Evolutionary conservation across 30 jellyfish, hydroid and myxozoan genomes (phyloP).

Genomic region (Sanderia malayensis): DNA sequence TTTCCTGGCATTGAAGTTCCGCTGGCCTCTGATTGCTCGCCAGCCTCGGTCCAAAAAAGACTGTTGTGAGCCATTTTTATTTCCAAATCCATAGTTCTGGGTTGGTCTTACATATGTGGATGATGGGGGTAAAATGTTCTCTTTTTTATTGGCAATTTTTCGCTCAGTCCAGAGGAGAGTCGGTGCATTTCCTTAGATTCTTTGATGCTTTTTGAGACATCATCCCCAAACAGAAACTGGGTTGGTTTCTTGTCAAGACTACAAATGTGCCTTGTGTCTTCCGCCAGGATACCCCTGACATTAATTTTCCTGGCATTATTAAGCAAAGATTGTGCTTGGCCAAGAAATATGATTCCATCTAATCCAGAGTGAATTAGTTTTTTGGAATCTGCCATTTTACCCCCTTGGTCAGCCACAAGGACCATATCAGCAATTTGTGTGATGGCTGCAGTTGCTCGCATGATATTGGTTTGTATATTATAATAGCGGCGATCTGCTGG

Average conservation of each 20-base stretch:
- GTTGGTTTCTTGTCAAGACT: constrained; percentile 10
- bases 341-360: neutral
- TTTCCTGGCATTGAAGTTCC: constrained; percentile 7
- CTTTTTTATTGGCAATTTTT: neutral
- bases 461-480: neutral
- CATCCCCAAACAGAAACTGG: constrained; percentile 19
- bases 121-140: constrained; percentile 1
- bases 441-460: constrained; percentile 7
- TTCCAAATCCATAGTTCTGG: constrained; percentile 4
- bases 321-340: constrained; percentile 9
- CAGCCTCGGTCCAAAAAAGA: constrained; percentile 12
- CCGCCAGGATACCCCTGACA: neutral
- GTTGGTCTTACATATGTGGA: neutral
- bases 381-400: constrained; percentile 1
- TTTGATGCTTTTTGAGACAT: constrained; percentile 5
- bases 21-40: constrained; percentile 8
- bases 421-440: constrained; percentile 1
- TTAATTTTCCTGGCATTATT: neutral
- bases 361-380: neutral
- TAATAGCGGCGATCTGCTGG: too few relatives aligned
- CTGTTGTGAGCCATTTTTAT: constrained; percentile 5
- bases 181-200: constrained; percentile 15
- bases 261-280: neutral
- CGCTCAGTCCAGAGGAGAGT: neutral
- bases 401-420: neutral